A percentile compares a stretch with the other conserved stretches of the same genome.
Conservation (phyloP, 1,140 invertebrate species). For the Solen grandis region DNA sequence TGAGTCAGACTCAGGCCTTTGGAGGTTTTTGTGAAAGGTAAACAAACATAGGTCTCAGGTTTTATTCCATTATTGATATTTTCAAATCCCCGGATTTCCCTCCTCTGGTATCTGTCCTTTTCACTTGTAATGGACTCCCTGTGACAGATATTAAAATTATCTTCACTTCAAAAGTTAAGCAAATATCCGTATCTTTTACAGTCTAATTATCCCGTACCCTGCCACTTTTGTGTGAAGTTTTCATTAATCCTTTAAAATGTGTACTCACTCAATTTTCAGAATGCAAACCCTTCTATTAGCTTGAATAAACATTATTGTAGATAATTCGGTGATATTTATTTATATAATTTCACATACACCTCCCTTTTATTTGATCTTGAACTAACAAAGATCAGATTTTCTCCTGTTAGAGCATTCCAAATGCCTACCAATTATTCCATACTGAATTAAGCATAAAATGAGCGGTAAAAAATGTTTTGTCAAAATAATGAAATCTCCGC, state of each 20-base stretch:
- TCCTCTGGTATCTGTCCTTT: neutral
- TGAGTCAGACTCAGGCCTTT: too few species aligned
- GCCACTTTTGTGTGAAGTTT: constrained; percentile 33
- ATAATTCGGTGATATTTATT: constrained; percentile 42
- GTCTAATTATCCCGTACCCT: constrained; percentile 48
- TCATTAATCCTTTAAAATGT: constrained; percentile 50
- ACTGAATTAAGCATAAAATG: constrained; percentile 45
- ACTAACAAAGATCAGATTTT: constrained; percentile 36
- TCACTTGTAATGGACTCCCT: neutral
- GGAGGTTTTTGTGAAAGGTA: neutral
- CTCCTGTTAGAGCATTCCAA: constrained; percentile 27
- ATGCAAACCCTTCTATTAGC: constrained; percentile 32
- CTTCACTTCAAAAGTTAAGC: constrained; percentile 53
- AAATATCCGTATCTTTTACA: constrained; percentile 53
- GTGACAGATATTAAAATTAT: constrained; percentile 45
- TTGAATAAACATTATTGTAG: constrained; percentile 57
- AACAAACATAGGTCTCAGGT: neutral
- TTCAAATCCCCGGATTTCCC: neutral
- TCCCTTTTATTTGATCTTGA: constrained; percentile 33
- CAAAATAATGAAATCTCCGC: constrained; percentile 55
- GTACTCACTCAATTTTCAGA: constrained; percentile 22
- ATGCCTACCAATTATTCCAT: constrained; percentile 35
- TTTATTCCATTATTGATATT: neutral
- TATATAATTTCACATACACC: constrained; percentile 49
- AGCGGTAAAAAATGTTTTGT: constrained; percentile 46